Conservation (phyloP, 2,888 invertebrate genomes). For the Eupithecia exiguata region DNA sequence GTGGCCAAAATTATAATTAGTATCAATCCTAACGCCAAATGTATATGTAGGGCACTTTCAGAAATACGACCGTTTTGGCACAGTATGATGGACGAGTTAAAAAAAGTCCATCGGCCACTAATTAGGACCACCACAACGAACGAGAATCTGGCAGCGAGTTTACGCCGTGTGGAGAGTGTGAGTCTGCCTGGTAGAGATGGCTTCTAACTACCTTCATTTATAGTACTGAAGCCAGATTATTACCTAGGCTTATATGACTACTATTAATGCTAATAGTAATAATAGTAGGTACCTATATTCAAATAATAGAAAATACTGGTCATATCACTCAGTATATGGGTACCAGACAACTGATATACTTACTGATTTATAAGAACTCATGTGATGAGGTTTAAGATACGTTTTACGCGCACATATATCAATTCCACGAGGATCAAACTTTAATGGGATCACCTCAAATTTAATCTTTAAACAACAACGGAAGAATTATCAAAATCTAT, state of each 20-base stretch:
- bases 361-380: too few species aligned
- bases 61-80: constrained; percentile 57
- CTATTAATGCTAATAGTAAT: neutral
- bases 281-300: neutral
- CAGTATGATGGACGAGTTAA: constrained; percentile 55
- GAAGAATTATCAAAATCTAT: too few species aligned
- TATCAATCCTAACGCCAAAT: constrained; percentile 61
- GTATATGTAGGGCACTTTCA: constrained; percentile 64
- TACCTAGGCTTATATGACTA: too few species aligned
- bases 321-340: too few species aligned
- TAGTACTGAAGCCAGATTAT: neutral
- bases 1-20: constrained; percentile 68
- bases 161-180: neutral
- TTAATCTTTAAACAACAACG: too few species aligned
- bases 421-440: too few species aligned
- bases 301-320: too few species aligned
- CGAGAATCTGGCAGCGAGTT: neutral
- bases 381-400: too few species aligned
- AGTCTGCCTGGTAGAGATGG: neutral
- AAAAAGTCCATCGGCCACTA: constrained; percentile 18
- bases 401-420: too few species aligned
- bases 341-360: too few species aligned
- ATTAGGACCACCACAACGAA: constrained; percentile 10
- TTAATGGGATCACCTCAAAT: too few species aligned
- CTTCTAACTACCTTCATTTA: neutral